phyloP scores from a whole-genome alignment of 2,888 invertebrate genomes.

The Abscondita cerata region DNA sequence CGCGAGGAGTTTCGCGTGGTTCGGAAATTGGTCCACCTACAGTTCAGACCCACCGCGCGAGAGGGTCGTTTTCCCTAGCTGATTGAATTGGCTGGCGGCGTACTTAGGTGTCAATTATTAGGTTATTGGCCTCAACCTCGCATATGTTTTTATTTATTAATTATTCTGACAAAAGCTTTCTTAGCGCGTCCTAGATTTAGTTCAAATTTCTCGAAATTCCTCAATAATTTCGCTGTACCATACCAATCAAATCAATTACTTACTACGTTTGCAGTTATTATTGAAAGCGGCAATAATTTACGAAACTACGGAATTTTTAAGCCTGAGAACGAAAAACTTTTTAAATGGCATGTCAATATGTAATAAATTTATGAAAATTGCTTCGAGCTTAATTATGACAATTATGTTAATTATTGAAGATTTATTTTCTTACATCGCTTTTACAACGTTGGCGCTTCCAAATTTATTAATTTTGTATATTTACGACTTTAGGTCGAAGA shows the following conservation, averaged over 20 bases:
- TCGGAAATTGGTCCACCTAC: slow-evolving; percentile 21
- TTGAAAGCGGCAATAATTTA: not conserved
- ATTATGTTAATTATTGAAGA: slow-evolving; percentile 17
- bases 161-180: slow-evolving; percentile 32
- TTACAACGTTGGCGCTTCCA: slow-evolving; percentile 7
- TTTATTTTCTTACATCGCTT: slow-evolving; percentile 7
- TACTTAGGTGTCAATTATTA: slow-evolving; percentile 37
- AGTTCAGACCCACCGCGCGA: slow-evolving; percentile 23
- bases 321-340: not conserved
- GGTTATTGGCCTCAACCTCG: slow-evolving; percentile 36
- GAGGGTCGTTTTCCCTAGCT: slow-evolving; percentile 30
- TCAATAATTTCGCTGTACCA: not conserved
- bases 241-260: slow-evolving; percentile 11
- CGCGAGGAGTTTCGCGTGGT: slow-evolving; percentile 13
- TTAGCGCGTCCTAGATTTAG: slow-evolving; percentile 15
- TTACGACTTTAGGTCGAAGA: slow-evolving; percentile 3
- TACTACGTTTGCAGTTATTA: not conserved
- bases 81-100: slow-evolving; percentile 34
- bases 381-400: slow-evolving; percentile 23
- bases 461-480: not conserved
- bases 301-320: slow-evolving; percentile 2
- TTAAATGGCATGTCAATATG: slow-evolving; percentile 13
- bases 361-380: slow-evolving; percentile 17
- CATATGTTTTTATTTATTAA: slow-evolving; percentile 39
- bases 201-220: slow-evolving; percentile 9